These are phyloP conservation scores for Sander vitreus DNA, from an alignment of 2,113 vertebrate genomes.

Conservation along the genomic window DNA sequence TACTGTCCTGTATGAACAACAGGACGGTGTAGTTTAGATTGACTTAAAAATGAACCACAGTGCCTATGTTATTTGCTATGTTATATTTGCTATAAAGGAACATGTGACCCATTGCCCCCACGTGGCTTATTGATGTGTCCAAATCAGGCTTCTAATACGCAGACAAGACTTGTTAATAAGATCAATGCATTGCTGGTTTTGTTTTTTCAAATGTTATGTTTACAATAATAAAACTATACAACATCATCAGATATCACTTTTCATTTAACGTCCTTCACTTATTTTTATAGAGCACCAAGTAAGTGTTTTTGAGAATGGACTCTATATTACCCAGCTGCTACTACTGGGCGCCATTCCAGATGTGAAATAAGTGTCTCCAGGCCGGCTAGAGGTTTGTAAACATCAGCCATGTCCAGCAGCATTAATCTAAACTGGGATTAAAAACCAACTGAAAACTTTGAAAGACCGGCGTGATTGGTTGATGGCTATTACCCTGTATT, in stretches of 20 bases:
- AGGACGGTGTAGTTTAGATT: neutral
- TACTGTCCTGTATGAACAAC: neutral
- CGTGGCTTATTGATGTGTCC: neutral
- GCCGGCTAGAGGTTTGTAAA: slow-evolving; percentile 67
- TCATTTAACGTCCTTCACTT: slow-evolving; percentile 4
- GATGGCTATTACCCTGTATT: slow-evolving; percentile 71
- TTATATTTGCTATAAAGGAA: neutral
- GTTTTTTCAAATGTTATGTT: neutral
- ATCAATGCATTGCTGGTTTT: neutral
- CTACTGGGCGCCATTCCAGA: slow-evolving; percentile 45
- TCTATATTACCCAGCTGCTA: slow-evolving; percentile 44
- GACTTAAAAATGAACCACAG: neutral
- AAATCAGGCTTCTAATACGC: neutral
- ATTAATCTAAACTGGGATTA: slow-evolving; percentile 76
- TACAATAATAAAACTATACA: neutral
- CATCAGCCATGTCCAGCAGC: slow-evolving; percentile 60
- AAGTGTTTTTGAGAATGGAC: slow-evolving; percentile 30
- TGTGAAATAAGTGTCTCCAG: slow-evolving; percentile 43
- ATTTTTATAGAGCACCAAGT: slow-evolving; percentile 19
- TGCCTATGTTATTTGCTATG: neutral
- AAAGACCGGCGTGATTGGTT: slow-evolving; percentile 66
- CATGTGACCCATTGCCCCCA: neutral
- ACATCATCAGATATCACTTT: neutral
- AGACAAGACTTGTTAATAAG: neutral
- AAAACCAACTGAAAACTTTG: slow-evolving; percentile 66